Base-by-base conservation (phyloP, 2,113 vertebrate species). In the Onychostoma macrolepis region DNA sequence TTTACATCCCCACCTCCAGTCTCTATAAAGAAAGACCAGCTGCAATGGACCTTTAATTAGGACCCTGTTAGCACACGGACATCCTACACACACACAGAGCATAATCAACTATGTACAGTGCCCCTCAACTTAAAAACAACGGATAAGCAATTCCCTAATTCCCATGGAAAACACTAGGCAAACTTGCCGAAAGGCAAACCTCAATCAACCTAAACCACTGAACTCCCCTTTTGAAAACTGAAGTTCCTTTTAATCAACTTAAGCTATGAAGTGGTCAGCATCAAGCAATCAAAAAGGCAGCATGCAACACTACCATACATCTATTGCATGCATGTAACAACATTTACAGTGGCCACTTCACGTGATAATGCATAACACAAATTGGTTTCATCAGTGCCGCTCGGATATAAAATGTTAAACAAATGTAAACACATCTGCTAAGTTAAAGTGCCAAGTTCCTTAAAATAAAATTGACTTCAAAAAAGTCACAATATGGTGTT, bases 11-110 rank as follows among this genome's bases (percentile, higher is more conserved):
- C 87, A 91, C 78, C 88, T 92, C 84, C 53, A 88, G 87, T 75
- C 91, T 90, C 89, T 71, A 92, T 94, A 93, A 94, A 94, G 88
- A 75, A 75, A 58, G 83, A 78, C 90, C 93, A 92, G 91, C 93
- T 93, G 92, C 89, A 85, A 86, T 45, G 36, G 87, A 85, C 77
- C 80, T 72, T 89, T 88, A 84, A 91, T 89, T 92, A 88, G 86
- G 87, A 90, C 82, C 89, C 82, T 74, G 90, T 92, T 92, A 90
- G 58, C 84, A 86, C 72, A 92, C 6, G 83, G 72, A 88, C 76
- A 56, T 38, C 80, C 87, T 43, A 80, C 50, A 85, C 36, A 63
- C 78, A 78, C 26, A 61, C 63, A 87, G 79, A 80, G 43, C 30
- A 84, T n/a, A 84, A 41, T 38, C 65, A 74, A 26, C 67, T 50